phyloP scores from a whole-genome alignment of 2,888 invertebrate genomes.

The Piscicola geometra region DNA sequence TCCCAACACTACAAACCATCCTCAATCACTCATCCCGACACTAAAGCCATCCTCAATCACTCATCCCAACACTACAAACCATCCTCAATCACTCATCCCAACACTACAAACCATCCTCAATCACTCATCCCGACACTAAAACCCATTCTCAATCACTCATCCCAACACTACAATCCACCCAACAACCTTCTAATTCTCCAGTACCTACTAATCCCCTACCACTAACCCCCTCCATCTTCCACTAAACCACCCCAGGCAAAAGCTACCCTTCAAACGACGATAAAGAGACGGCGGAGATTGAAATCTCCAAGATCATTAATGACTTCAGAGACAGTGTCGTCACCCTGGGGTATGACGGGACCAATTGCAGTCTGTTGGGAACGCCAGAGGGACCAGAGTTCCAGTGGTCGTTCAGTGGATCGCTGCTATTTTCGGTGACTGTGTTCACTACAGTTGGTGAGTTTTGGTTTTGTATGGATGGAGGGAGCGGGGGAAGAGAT shows the following conservation, averaged over 20 bases:
- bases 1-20: background rate
- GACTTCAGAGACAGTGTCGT: conserved; percentile 51
- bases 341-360: conserved; percentile 51
- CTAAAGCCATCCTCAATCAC: no score
- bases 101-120: background rate
- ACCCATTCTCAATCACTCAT: no score
- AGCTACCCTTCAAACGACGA: conserved; percentile 30
- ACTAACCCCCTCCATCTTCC: background rate
- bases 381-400: conserved; percentile 48
- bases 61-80: background rate
- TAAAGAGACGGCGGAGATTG: conserved; percentile 27
- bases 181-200: background rate
- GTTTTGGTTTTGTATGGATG: background rate
- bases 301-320: conserved; percentile 36
- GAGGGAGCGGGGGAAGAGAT: background rate
- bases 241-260: conserved; percentile 38
- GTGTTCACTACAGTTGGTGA: conserved; percentile 55
- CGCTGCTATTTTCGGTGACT: conserved; percentile 54
- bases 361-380: conserved; percentile 50
- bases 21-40: no score
- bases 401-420: conserved; percentile 53
- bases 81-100: conserved; percentile 21
- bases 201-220: background rate
- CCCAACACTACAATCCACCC: background rate
- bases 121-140: background rate